Percentiles rank a stretch among this genome's conserved stretches.
Evolutionary conservation across 64 coral and sea anemone species (phyloP).

Genomic region (Stichodactyla helianthus): DNA sequence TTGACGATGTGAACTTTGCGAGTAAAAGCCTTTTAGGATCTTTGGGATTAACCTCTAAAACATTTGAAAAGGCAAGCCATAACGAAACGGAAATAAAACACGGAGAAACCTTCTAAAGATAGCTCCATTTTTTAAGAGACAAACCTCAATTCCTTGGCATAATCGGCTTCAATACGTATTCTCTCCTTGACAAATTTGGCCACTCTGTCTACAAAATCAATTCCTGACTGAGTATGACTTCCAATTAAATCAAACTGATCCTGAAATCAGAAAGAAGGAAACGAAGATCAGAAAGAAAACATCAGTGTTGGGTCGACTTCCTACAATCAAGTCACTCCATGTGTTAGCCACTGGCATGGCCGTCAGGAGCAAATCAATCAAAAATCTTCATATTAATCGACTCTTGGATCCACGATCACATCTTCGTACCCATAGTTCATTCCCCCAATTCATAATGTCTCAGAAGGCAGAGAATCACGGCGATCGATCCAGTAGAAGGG

Average conservation of each 20-base stretch:
- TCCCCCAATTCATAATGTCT: conserved; percentile 90
- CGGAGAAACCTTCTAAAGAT: background rate
- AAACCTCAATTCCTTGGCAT: conserved; percentile 90
- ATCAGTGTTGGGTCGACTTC: conserved; percentile 3
- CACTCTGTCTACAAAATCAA: conserved; percentile 90
- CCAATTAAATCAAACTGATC: conserved; percentile 93
- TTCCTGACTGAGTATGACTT: conserved; percentile 69
- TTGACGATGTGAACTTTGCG: background rate
- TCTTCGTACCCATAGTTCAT: conserved; percentile 88
- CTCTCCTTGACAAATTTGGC: conserved; percentile 97
- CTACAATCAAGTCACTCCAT: background rate
- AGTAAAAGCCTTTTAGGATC: background rate
- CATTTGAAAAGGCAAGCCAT: background rate
- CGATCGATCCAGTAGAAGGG: background rate
- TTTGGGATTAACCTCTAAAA: background rate
- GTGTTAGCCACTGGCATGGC: background rate
- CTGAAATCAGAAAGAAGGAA: conserved; percentile 32
- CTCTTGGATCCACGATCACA: conserved; percentile 4
- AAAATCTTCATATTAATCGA: background rate
- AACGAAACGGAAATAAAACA: conserved; percentile 11
- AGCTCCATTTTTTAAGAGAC: background rate
- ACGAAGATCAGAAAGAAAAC: background rate
- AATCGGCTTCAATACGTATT: conserved; percentile 83
- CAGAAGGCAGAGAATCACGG: background rate
- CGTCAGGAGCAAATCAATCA: conserved; percentile 23